Evolutionary conservation across 92 coral and sea anemone genomes (phyloP).

Genomic region (Siderastrea radians): DNA sequence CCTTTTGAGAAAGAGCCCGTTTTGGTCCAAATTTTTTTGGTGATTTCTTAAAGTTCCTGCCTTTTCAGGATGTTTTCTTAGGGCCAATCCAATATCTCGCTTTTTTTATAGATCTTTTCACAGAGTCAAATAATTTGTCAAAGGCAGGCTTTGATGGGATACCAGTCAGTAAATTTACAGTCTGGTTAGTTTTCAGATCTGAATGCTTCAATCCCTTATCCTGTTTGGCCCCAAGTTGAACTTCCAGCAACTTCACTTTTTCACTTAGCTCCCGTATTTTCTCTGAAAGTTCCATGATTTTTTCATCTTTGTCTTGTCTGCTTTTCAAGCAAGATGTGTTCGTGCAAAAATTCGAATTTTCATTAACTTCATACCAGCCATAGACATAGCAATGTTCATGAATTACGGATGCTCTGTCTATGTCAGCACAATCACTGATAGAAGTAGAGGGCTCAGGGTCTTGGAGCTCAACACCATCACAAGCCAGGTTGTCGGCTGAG

Average conservation of each 20-base stretch:
- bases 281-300: constrained; percentile 35
- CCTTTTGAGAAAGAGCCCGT: too few species aligned
- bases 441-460: constrained; percentile 47
- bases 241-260: constrained; percentile 41
- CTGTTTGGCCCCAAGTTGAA: constrained; percentile 35
- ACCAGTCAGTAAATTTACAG: too few species aligned
- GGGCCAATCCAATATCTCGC: constrained; percentile 65
- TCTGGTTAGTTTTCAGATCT: too few species aligned
- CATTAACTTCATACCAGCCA: too few species aligned
- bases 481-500: too few species aligned
- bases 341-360: too few species aligned
- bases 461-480: constrained; percentile 21
- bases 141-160: too few species aligned
- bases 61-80: not conserved
- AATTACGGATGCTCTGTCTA: too few species aligned
- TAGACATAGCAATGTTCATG: too few species aligned
- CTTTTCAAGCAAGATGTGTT: constrained; percentile 36
- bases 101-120: constrained; percentile 5
- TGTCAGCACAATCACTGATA: constrained; percentile 1
- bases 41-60: too few species aligned
- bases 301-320: constrained; percentile 53
- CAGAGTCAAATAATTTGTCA: too few species aligned
- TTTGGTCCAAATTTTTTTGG: too few species aligned
- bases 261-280: constrained; percentile 45
- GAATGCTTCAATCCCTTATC: constrained; percentile 34